Base-by-base conservation (phyloP, 2,888 invertebrate genomes). In the Microctonus brassicae region DNA sequence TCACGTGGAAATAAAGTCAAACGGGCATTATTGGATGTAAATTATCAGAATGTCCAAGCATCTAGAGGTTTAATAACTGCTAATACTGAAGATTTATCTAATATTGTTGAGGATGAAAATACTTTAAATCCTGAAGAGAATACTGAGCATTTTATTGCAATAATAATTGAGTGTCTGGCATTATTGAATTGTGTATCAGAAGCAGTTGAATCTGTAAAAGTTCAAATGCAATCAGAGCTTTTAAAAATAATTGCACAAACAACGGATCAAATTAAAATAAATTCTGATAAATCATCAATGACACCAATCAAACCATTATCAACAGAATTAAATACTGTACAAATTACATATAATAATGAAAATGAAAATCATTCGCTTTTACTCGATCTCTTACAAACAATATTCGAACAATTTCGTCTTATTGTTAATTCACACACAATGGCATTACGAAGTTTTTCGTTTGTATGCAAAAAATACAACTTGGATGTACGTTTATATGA, bases 131-230 rank as follows among this genome's bases (percentile, higher is more conserved):
- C 91, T 1, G 92, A 92, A 79, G 88, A 91, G 63, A 91, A 92
- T 85, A 90, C 92, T 61, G 91, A 91, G 76, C 91, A 93, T 82
- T 94, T 93, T 74, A 92, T 96, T 83, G 93, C 94, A 81, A 92
- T 94, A 80, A 90, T 97, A 55, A 92, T 97, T 0, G 96, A 97
- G 84, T 96, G 97, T 74, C 90, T 97, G 65, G 94, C 94, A 13
- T 91, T 95, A 72, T 88, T 97, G 74, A 93, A 94, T 65, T 95
- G 95, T 86, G 90, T 97, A 79, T 94, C 95, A 66, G 96, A 95
- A 80, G 94, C 96, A 24, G 91, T 97, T 42, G 95, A 96, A 94
- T 93, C 92, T 83, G 91, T 97, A 79, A 94, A 95, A 88, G 91
- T 92, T 47, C 93, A 94, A 86, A 95, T 97, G 88, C 95, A 96